Base-by-base conservation (phyloP, 2,888 invertebrate genomes). In the Chrysotoxum bicinctum region DNA sequence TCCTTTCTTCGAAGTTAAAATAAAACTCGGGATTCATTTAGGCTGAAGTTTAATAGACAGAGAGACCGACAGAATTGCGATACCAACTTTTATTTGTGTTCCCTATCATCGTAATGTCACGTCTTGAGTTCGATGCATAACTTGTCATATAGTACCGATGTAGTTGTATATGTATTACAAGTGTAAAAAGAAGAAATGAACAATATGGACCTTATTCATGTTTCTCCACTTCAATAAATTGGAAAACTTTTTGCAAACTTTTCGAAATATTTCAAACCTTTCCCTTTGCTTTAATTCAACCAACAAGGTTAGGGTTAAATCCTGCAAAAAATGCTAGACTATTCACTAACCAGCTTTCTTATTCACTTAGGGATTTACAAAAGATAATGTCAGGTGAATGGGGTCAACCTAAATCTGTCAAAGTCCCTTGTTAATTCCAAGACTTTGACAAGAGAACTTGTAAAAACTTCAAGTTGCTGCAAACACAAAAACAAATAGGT, bases 301-400 rank as follows among this genome's bases (percentile, higher is more conserved):
- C n/a, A 4, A 16, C 5, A 56, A 62, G 26, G 16, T 43, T 2
- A 30, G 26, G 16, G 10, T 62, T 62, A 30, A 62, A 62, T 62
- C 43, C 16, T 32, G 45, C 64, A 64, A 64, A 64, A 14, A 45
- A 19, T 10, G 16, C 19, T 14, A 30, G 8, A 64, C 32, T 30
- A 26, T 45, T 4, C 2, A 37, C n/a, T 35, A 23, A 37, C 35
- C 14, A 58, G 35, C 60, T 40, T 45, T 50, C 35, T 48, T 50
- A 50, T 66, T 66, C 66, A 66, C 66, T 66, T 50, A 50, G 50
- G 50, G 21, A 66, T 35, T 66, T 50, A 23, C 16, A 26, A 35
- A 50, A 66, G 66, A 66, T 66, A 66, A 50, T 50, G 66, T 66
- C 66, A 66, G 66, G 48, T 66, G 50, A 66, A 50, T 50, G 50